phyloP scores from a whole-genome alignment of 92 coral and sea anemone genomes.

The Porites rus region DNA sequence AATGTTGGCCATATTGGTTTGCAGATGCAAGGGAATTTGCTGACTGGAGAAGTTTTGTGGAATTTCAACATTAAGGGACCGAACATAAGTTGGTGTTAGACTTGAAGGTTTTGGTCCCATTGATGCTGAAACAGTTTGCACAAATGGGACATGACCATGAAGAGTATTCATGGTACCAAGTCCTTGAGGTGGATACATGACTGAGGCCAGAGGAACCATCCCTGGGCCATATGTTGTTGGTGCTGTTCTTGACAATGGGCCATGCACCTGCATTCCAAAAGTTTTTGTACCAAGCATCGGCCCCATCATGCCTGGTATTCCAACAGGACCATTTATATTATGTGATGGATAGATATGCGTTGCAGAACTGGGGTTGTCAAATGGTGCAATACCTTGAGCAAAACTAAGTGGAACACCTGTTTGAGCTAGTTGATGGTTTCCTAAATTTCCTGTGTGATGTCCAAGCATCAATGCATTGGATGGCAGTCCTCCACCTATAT shows the following conservation, averaged over 20 bases:
- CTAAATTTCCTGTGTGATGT: conserved; percentile 15
- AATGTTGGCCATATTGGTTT: conserved; percentile 9
- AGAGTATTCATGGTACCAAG: conserved; percentile 19
- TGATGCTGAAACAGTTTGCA: conserved; percentile 84
- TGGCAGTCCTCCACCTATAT: conserved; percentile 1
- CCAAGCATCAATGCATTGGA: conserved; percentile 2
- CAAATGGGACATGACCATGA: conserved; percentile 51
- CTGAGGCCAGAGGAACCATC: conserved; percentile 34
- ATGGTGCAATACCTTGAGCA: conserved; percentile 21
- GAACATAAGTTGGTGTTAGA: conserved; percentile 72
- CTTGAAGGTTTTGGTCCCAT: conserved; percentile 85
- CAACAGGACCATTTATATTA: conserved; percentile 13
- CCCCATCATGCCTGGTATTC: conserved; percentile 23
- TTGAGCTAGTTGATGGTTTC: conserved; percentile 21
- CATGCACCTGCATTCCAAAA: conserved; percentile 9
- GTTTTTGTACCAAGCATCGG: conserved; percentile 7
- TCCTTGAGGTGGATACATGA: conserved; percentile 20
- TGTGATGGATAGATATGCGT: conserved; percentile 19
- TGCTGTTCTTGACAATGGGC: conserved; percentile 20
- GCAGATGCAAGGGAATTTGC: conserved; percentile 46
- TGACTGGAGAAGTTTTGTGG: conserved; percentile 25
- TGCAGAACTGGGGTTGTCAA: conserved; percentile 7
- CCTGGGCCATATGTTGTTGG: conserved; percentile 24
- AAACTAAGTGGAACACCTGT: background rate
- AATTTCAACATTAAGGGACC: conserved; percentile 40